Conservation (phyloP, 2,888 invertebrate genomes). For the Conus canariensis region DNA sequence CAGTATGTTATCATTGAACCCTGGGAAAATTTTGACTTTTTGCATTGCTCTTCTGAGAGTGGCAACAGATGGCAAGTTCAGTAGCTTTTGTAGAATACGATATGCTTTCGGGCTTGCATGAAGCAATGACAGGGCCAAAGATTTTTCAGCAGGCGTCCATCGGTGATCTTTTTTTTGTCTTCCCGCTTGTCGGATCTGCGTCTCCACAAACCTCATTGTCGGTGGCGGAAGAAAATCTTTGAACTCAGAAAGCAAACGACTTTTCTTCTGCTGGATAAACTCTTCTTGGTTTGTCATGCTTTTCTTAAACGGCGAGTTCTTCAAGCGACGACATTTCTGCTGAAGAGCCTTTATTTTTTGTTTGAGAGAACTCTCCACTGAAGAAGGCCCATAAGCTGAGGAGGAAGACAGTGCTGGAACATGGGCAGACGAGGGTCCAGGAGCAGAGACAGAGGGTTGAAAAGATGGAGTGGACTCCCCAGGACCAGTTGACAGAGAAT, state of each 20-base stretch:
- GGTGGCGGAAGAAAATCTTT: neutral
- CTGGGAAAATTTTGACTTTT: constrained; percentile 17
- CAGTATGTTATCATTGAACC: neutral
- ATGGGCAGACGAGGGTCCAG: too few relatives aligned
- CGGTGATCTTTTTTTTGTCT: neutral
- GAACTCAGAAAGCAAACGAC: neutral
- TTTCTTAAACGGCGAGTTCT: neutral
- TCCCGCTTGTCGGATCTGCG: neutral
- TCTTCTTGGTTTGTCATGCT: neutral
- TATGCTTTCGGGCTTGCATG: neutral
- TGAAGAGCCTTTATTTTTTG: neutral
- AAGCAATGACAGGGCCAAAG: neutral
- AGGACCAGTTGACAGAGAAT: too few relatives aligned
- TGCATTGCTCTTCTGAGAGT: neutral
- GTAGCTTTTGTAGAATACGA: too few relatives aligned
- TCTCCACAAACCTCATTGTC: neutral
- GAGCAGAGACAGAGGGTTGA: too few relatives aligned
- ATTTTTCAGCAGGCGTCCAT: constrained; percentile 6
- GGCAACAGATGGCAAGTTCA: neutral
- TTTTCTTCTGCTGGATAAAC: neutral
- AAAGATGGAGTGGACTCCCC: too few relatives aligned
- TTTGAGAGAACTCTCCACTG: neutral
- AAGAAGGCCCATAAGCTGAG: too few relatives aligned
- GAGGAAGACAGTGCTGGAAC: too few relatives aligned
- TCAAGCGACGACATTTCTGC: neutral